Conservation (phyloP, 2,888 invertebrate genomes). For the Drosophila ustulata region DNA sequence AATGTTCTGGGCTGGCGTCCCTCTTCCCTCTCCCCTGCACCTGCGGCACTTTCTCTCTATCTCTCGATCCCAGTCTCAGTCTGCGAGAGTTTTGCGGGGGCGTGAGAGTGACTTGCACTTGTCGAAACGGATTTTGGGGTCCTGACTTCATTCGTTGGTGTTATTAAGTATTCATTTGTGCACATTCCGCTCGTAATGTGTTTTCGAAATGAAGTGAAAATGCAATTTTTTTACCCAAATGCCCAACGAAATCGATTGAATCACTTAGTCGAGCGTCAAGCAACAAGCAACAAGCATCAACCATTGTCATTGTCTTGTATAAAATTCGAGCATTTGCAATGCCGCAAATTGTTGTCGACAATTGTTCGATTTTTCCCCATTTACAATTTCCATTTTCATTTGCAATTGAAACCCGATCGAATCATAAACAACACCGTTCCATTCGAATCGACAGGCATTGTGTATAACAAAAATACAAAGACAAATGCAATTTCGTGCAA, state of each 20-base stretch:
- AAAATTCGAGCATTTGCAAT: slow-evolving; percentile 19
- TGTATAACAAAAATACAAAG: slow-evolving; percentile 7
- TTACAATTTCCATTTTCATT: slow-evolving; percentile 1
- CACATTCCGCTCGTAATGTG: slow-evolving; percentile 62
- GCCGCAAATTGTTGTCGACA: slow-evolving; percentile 26
- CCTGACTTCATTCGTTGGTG: slow-evolving; percentile 39
- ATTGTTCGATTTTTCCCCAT: background rate
- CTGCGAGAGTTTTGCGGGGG: slow-evolving; percentile 6
- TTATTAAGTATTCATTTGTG: slow-evolving; percentile 74
- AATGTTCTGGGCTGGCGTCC: slow-evolving; percentile 49
- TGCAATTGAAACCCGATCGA: slow-evolving; percentile 8
- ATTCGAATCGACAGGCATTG: background rate
- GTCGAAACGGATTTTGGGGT: slow-evolving; percentile 30
- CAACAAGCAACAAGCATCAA: background rate
- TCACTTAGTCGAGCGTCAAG: slow-evolving; percentile 5
- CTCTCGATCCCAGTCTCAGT: background rate
- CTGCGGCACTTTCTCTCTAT: background rate
- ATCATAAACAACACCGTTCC: slow-evolving; percentile 9
- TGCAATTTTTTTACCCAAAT: slow-evolving; percentile 45
- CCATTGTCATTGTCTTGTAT: slow-evolving; percentile 5
- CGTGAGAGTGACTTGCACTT: slow-evolving; percentile 59
- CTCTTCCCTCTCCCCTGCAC: background rate
- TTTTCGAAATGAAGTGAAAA: slow-evolving; percentile 48
- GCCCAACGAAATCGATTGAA: slow-evolving; percentile 28
- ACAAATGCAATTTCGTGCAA: slow-evolving; percentile 42